A percentile compares a stretch with the other conserved stretches of the same genome.
phyloP scores from a whole-genome alignment of 1,140 invertebrate species.

The Papilio polytes region DNA sequence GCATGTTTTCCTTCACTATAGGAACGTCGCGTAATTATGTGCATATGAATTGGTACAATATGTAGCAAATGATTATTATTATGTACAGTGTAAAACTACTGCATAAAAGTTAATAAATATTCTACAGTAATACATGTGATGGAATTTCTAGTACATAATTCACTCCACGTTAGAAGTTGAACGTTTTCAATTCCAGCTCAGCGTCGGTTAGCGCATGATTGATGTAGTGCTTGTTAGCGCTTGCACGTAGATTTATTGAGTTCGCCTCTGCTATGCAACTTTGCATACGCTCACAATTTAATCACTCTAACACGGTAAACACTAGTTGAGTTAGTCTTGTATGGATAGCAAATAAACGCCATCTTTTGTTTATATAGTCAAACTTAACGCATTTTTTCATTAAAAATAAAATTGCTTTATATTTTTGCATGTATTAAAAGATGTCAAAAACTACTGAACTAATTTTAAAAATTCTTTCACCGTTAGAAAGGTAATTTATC shows the following conservation, averaged over 20 bases:
- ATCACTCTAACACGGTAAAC: neutral
- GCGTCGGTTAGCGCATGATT: slow-evolving; percentile 1
- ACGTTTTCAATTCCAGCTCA: slow-evolving; percentile 12
- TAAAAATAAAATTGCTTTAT: no score
- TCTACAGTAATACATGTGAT: neutral
- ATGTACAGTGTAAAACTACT: no score
- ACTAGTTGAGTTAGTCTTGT: neutral
- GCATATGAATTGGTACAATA: no score
- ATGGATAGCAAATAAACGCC: neutral
- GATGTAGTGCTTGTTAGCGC: slow-evolving; percentile 5
- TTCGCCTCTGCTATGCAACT: neutral
- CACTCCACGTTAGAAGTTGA: slow-evolving; percentile 1
- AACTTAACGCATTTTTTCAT: no score
- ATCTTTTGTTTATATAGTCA: neutral
- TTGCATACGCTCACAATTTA: neutral
- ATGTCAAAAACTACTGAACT: no score
- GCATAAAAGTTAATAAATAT: neutral
- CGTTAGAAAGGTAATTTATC: no score
- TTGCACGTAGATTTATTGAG: slow-evolving; percentile 3
- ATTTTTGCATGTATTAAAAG: no score
- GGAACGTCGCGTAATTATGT: no score
- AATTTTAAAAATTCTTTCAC: no score
- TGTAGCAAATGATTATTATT: no score
- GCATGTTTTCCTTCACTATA: no score
- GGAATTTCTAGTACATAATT: neutral